Conservation (phyloP, 2,888 invertebrate genomes). For the Cerceris ruficornis region DNA sequence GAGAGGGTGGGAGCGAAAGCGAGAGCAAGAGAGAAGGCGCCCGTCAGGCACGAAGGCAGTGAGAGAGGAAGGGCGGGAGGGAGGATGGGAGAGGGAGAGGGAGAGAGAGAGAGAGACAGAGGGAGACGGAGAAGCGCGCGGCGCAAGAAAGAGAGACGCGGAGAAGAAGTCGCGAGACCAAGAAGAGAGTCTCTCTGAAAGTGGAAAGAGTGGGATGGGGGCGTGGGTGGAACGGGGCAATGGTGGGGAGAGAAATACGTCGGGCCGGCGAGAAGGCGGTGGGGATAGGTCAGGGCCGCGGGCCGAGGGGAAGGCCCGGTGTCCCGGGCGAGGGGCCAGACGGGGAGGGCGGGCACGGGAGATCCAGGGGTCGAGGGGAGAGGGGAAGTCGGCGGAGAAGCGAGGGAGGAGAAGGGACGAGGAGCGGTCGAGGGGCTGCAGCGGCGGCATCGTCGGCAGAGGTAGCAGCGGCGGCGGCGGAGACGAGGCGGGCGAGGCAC, state of each 20-base stretch:
- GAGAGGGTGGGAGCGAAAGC: neutral
- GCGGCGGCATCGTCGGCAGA: neutral
- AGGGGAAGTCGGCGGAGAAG: conserved; percentile 36
- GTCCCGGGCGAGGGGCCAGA: conserved; percentile 57
- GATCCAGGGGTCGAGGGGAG: conserved; percentile 50
- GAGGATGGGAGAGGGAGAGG: conserved; percentile 25
- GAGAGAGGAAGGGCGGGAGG: conserved; percentile 4
- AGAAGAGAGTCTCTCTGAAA: conserved; percentile 54
- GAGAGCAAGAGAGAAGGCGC: conserved; percentile 8
- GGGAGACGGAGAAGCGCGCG: conserved; percentile 43
- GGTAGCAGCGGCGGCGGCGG: conserved; percentile 7
- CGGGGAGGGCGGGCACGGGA: conserved; percentile 61
- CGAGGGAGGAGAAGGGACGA: neutral
- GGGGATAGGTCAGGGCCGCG: conserved; percentile 74
- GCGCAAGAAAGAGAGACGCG: conserved; percentile 43
- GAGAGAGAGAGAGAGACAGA: conserved; percentile 32
- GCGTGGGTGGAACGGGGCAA: conserved; percentile 79
- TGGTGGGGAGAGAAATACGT: conserved; percentile 64
- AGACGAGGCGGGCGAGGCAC: conserved; percentile 1
- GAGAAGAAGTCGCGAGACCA: conserved; percentile 43
- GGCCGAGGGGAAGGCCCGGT: conserved; percentile 44
- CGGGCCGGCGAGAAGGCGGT: conserved; percentile 57
- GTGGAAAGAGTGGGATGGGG: conserved; percentile 76
- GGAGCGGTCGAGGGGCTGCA: conserved; percentile 14
- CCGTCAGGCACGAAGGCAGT: neutral